These are phyloP conservation scores for Sphyrna mokarran DNA, from an alignment of 2,113 vertebrate genomes.

Conservation along the genomic window DNA sequence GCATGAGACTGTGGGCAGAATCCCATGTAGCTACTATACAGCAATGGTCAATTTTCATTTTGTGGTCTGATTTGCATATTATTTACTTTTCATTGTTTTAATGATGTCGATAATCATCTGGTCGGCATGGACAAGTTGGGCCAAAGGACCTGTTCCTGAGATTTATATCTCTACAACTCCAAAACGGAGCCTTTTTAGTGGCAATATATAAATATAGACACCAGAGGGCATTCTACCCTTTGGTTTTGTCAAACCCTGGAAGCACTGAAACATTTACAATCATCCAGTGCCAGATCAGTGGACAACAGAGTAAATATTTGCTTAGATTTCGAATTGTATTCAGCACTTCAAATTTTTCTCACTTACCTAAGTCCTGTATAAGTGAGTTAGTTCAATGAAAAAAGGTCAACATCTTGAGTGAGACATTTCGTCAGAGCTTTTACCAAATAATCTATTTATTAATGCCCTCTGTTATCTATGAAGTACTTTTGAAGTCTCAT, in stretches of 20 bases:
- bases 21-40: background rate
- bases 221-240: conserved; percentile 30
- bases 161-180: no score
- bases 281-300: background rate
- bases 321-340: background rate
- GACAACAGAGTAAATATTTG: background rate
- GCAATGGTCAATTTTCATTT: background rate
- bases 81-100: background rate
- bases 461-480: background rate
- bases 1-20: background rate
- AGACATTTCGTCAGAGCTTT: background rate
- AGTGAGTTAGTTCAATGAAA: background rate
- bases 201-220: background rate
- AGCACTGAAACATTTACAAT: background rate
- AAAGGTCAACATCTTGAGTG: background rate
- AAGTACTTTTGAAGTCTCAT: background rate
- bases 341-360: background rate
- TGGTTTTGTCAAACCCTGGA: background rate
- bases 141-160: no score
- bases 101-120: background rate
- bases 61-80: background rate
- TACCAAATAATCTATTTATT: background rate
- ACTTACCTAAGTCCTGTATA: background rate
- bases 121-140: no score
- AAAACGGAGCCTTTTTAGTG: no score